Evolutionary conservation across 2,797 vertebrate genomes (phyloP), one percentile per base, ranked within the genome.

Genomic region (Manis crassicaudata): DNA sequence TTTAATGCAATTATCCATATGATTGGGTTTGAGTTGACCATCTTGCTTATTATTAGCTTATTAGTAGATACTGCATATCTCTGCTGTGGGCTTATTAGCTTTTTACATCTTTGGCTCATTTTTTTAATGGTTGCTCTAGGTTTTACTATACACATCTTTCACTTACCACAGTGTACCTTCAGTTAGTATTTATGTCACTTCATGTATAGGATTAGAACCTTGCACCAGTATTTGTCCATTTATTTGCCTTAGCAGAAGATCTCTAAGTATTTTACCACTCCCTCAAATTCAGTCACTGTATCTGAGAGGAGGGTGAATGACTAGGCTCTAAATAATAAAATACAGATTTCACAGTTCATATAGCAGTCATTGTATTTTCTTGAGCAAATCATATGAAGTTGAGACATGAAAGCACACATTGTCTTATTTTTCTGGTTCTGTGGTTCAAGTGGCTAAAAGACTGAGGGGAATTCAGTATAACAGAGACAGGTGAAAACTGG

Each of bases 391-490:
- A 37, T 82, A 62, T 54, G 46, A 90, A 52, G 35, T 52, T 63
- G 68, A 80, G 37, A 79, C 62, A 62, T 54, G 37, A 60, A 95
- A 93, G 27, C 52, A 75, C 65, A 88, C 29, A 17, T 10, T 84
- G 50, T 75, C 32, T 93, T 12, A 21, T 72, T 90, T 94, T 95
- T 89, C 92, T 85, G 29, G 46, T 83, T 95, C 72, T 96, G 12
- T 95, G n/a, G 50, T 84, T 93, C 35, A 68, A 27, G 40, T 62
- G 75, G n/a, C 75, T 80, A 65, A 85, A 73, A 95, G 88, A 81
- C 35, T 43, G 2, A 94, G 52, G 81, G 72, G 88, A 79, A 88
- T 62, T 43, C 35, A 94, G 37, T 86, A 27, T 83, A 95, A 85
- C 68, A 79, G 62, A 88, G 68, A 92, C 54, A 56, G 72, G n/a